Evolutionary conservation across 2,888 invertebrate species (phyloP).

Genomic region (Noctua janthina): DNA sequence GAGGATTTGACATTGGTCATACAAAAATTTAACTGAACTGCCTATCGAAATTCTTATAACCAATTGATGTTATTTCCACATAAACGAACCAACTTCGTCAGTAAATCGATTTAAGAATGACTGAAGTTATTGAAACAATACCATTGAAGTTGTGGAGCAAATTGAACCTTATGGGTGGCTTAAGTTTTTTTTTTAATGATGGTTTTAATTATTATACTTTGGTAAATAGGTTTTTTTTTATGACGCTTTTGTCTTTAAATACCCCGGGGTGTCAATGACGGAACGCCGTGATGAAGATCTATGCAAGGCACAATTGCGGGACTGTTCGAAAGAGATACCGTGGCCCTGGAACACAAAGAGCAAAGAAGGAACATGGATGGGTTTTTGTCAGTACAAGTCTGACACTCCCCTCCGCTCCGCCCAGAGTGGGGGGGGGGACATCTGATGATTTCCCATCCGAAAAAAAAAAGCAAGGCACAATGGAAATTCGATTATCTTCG

Average conservation of each 20-base stretch:
- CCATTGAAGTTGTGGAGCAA: neutral
- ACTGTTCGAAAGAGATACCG: no score
- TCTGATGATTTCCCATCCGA: no score
- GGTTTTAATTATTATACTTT: neutral
- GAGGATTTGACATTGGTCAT: neutral
- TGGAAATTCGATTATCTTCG: neutral
- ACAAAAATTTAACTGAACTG: neutral
- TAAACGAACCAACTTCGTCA: neutral
- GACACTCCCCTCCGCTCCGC: no score
- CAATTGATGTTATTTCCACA: neutral
- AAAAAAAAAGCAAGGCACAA: neutral
- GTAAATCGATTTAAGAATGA: neutral
- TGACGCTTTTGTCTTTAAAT: neutral
- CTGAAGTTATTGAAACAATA: neutral
- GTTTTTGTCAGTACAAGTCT: no score
- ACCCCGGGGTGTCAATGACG: neutral
- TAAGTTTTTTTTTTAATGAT: neutral
- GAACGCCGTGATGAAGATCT: neutral
- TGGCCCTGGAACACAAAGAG: no score
- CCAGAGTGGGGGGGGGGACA: no score
- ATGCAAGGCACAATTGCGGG: neutral
- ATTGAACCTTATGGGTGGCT: neutral
- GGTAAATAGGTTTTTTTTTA: neutral
- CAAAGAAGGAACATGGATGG: no score
- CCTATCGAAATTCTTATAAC: neutral